Evolutionary conservation across 2,113 vertebrate species (phyloP).

Genomic region (Callipepla californica): DNA sequence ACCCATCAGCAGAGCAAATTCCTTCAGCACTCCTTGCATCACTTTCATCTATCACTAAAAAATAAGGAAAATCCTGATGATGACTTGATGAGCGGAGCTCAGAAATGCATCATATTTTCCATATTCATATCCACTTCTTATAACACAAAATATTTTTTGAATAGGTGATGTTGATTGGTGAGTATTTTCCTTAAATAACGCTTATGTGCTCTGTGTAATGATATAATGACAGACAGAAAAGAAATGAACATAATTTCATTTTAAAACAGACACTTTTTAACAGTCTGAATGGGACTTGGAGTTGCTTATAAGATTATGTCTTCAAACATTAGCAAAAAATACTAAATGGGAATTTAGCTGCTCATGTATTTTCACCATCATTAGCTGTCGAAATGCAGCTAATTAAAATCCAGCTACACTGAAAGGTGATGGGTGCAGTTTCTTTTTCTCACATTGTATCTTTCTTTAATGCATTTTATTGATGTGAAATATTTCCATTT

Average conservation of each 20-base stretch:
- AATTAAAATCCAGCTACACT: neutral
- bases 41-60: conserved; percentile 1
- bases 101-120: conserved; percentile 2
- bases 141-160: conserved; percentile 10
- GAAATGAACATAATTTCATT: neutral
- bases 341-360: neutral
- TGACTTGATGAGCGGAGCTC: conserved; percentile 16
- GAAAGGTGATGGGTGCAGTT: neutral
- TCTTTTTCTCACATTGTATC: neutral
- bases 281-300: neutral
- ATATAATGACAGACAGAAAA: neutral
- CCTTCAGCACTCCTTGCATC: neutral
- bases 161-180: neutral
- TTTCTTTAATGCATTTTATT: neutral
- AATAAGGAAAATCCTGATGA: neutral
- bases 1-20: neutral
- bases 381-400: neutral
- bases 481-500: neutral
- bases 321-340: neutral
- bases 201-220: neutral
- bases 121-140: neutral
- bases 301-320: neutral
- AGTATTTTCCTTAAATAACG: neutral
- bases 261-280: neutral
- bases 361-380: neutral